These are phyloP conservation scores for Machimus rusticus DNA, from an alignment of 2,888 invertebrate species.

Conservation along the genomic window DNA sequence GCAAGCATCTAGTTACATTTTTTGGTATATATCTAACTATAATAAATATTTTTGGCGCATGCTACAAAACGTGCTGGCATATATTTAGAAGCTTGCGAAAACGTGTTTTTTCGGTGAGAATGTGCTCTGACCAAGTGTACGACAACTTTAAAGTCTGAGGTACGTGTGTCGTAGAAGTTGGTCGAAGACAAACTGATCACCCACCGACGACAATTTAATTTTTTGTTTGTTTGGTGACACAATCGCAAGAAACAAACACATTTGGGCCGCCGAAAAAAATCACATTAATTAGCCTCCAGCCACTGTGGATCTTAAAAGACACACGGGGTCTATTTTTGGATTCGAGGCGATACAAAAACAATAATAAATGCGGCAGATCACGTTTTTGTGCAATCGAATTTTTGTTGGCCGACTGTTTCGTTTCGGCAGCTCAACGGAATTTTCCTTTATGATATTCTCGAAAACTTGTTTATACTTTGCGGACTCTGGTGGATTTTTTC, in stretches of 20 bases:
- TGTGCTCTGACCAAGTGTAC: not conserved
- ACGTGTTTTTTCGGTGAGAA: slow-evolving; percentile 26
- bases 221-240: not conserved
- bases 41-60: slow-evolving; percentile 41
- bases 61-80: slow-evolving; percentile 37
- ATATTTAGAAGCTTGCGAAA: slow-evolving; percentile 34
- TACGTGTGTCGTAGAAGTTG: not conserved
- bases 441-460: not conserved
- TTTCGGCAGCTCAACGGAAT: slow-evolving; percentile 4
- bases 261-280: not conserved
- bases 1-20: slow-evolving; percentile 34
- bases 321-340: slow-evolving; percentile 13
- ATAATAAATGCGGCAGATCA: slow-evolving; percentile 23
- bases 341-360: not conserved
- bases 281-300: slow-evolving; percentile 6
- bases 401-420: slow-evolving; percentile 4
- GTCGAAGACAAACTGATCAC: not conserved
- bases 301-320: not conserved
- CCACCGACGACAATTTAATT: not conserved
- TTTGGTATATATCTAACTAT: slow-evolving; percentile 9
- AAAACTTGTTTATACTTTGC: slow-evolving; percentile 7
- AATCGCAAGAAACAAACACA: not conserved
- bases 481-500: not conserved
- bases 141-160: not conserved
- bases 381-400: slow-evolving; percentile 22